Evolutionary conservation across 2,888 invertebrate species (phyloP).

Genomic region (Tinea pellionella): DNA sequence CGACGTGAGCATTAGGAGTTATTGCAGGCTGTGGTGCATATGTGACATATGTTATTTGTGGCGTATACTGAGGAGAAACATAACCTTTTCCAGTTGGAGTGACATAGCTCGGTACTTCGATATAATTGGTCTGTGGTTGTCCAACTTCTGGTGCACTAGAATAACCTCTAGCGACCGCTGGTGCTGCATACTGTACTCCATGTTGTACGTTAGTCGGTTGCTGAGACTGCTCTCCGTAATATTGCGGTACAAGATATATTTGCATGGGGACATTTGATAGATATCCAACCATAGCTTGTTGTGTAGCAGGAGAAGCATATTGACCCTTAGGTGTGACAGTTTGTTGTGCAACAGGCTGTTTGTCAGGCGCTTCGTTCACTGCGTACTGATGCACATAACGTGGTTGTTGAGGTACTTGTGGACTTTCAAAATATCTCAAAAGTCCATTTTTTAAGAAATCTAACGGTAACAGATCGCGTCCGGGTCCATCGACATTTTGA

Average conservation of each 20-base stretch:
- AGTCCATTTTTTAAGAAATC: conserved; percentile 46
- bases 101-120: conserved; percentile 42
- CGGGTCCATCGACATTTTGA: conserved; percentile 22
- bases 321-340: conserved; percentile 24
- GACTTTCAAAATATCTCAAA: conserved; percentile 38
- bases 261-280: conserved; percentile 58
- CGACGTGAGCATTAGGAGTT: conserved; percentile 11
- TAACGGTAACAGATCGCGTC: conserved; percentile 26
- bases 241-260: conserved; percentile 57
- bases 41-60: conserved; percentile 33
- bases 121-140: conserved; percentile 40
- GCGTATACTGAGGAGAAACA: conserved; percentile 24
- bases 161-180: not conserved
- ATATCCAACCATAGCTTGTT: conserved; percentile 54
- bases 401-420: conserved; percentile 28
- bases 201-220: conserved; percentile 26
- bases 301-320: conserved; percentile 27
- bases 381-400: conserved; percentile 54
- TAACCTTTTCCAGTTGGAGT: conserved; percentile 38
- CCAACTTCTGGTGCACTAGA: conserved; percentile 27
- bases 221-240: conserved; percentile 38
- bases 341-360: conserved; percentile 19
- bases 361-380: conserved; percentile 51
- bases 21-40: conserved; percentile 38
- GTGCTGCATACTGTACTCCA: conserved; percentile 32